Percentiles rank a stretch among this genome's conserved stretches.
Conservation (phyloP, 2,888 invertebrate genomes). For the Eubasilissa splendida region DNA sequence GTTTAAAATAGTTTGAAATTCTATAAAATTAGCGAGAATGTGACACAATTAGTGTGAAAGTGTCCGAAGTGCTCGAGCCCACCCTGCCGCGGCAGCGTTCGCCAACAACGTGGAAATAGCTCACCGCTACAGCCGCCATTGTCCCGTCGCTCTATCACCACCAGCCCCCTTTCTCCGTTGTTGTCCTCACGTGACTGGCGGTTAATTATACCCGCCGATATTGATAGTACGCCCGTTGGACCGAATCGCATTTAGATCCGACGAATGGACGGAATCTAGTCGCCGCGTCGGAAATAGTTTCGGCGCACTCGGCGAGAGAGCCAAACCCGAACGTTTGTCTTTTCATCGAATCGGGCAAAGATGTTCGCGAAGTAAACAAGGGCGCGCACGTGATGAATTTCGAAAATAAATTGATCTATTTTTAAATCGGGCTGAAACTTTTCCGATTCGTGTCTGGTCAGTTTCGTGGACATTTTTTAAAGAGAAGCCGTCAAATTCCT, state of each 20-base stretch:
- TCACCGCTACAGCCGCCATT: constrained; percentile 15
- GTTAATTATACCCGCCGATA: constrained; percentile 38
- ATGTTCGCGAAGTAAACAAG: too few species aligned
- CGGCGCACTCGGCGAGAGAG: constrained; percentile 31
- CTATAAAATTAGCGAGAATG: too few species aligned
- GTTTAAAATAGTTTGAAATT: too few species aligned
- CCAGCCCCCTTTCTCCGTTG: constrained; percentile 18
- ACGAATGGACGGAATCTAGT: constrained; percentile 25
- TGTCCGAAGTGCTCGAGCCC: too few species aligned
- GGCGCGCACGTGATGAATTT: too few species aligned
- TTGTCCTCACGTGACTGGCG: constrained; percentile 43
- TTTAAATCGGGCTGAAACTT: too few species aligned
- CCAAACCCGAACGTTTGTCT: neutral
- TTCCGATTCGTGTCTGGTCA: neutral
- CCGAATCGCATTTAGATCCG: constrained; percentile 30
- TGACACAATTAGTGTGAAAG: too few species aligned
- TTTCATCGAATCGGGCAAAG: too few species aligned
- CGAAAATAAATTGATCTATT: too few species aligned
- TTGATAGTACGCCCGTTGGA: constrained; percentile 37
- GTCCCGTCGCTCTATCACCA: constrained; percentile 8
- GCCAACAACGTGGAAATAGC: neutral
- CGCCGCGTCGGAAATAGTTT: constrained; percentile 35
- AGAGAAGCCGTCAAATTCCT: too few species aligned
- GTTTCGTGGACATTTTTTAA: neutral
- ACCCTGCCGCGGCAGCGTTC: too few species aligned